Conservation (phyloP, 2,888 invertebrate species). For the Ormyrus nitidulus region DNA sequence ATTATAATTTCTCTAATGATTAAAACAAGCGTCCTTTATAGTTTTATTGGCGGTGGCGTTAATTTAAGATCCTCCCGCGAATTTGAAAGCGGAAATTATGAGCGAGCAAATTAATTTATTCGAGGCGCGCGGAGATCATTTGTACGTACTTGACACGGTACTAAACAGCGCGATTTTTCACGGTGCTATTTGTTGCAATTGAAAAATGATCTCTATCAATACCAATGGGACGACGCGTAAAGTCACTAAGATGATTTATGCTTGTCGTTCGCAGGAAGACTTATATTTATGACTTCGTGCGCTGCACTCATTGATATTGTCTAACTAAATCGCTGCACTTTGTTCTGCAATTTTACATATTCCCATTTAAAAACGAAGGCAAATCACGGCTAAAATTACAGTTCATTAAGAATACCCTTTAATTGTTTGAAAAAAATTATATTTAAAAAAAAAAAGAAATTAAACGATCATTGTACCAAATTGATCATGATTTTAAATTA, state of each 20-base stretch:
- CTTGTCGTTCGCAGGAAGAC: slow-evolving; percentile 42
- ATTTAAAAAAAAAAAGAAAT: too few species aligned
- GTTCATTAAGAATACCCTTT: too few species aligned
- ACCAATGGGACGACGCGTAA: slow-evolving; percentile 36
- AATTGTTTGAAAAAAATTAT: too few species aligned
- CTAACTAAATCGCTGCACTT: slow-evolving; percentile 27
- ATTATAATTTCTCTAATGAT: too few species aligned
- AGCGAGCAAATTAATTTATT: background rate
- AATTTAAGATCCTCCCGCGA: too few species aligned
- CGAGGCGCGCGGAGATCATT: background rate
- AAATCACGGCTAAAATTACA: background rate
- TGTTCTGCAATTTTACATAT: background rate
- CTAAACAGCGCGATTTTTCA: slow-evolving; percentile 16
- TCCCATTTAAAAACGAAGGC: background rate
- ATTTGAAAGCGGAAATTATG: too few species aligned
- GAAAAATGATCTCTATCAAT: slow-evolving; percentile 49
- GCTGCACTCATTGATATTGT: slow-evolving; percentile 41
- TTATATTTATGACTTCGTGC: slow-evolving; percentile 48
- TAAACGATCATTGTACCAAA: too few species aligned
- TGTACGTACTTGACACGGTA: background rate
- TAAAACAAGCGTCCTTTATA: too few species aligned
- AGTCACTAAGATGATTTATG: slow-evolving; percentile 51
- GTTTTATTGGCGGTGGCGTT: too few species aligned
- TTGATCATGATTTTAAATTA: too few species aligned
- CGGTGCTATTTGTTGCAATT: slow-evolving; percentile 45